Conservation (phyloP, 2,797 vertebrate genomes). For the Ctenopoma multispine region DNA sequence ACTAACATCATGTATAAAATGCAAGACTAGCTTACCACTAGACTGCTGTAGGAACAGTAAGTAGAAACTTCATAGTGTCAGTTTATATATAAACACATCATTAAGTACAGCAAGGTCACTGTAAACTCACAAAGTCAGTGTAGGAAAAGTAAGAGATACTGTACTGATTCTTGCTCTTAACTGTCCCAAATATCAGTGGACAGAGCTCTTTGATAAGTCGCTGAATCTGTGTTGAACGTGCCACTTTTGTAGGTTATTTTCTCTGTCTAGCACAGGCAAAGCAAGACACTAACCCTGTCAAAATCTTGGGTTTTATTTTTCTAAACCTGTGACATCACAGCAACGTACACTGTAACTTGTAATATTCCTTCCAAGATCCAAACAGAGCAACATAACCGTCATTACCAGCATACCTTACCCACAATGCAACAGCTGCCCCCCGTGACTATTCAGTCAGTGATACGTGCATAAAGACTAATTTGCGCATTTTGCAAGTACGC, state of each 20-base stretch:
- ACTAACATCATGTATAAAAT: background rate
- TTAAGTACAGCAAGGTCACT: constrained; percentile 45
- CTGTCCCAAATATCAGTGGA: background rate
- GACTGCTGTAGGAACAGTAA: background rate
- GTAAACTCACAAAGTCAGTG: constrained; percentile 21
- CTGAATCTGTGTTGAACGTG: background rate
- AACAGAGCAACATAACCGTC: too few relatives aligned
- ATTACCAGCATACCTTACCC: too few relatives aligned
- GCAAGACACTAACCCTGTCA: too few relatives aligned
- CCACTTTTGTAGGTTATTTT: background rate
- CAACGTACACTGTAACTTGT: too few relatives aligned
- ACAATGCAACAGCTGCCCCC: too few relatives aligned
- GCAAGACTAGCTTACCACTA: background rate
- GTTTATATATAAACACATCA: constrained; percentile 59
- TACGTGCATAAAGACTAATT: too few relatives aligned
- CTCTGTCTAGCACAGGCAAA: background rate
- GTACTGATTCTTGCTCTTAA: background rate
- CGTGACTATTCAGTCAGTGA: too few relatives aligned
- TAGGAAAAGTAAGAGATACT: background rate
- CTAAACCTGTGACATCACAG: background rate
- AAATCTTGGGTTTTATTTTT: background rate
- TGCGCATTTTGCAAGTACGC: too few relatives aligned
- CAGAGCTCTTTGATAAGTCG: background rate
- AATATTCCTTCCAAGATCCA: too few relatives aligned
- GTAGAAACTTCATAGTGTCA: constrained; percentile 13